A percentile compares a stretch with the other conserved stretches of the same genome.
These are phyloP conservation scores for Loriculus beryllinus DNA, from an alignment of 2,797 vertebrate species.

Conservation along the genomic window DNA sequence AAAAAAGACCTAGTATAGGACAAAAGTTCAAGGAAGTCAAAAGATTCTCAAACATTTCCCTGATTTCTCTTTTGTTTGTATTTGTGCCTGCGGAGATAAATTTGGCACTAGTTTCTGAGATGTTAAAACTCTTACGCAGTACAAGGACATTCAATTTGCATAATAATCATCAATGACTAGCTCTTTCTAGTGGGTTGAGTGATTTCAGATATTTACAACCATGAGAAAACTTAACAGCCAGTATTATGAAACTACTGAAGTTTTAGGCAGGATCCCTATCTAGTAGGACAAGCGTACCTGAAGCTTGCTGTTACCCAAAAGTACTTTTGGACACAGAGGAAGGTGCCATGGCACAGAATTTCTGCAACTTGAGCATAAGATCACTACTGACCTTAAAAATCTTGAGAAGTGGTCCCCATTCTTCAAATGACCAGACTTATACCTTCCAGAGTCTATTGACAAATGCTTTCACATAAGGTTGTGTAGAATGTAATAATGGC, in stretches of 20 bases:
- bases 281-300: neutral
- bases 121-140: neutral
- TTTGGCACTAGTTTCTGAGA: neutral
- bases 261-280: neutral
- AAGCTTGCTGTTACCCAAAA: neutral
- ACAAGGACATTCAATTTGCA: neutral
- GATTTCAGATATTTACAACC: neutral
- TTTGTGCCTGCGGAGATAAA: neutral
- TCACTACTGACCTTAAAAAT: neutral
- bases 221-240: neutral
- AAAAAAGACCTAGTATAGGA: neutral
- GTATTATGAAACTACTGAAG: neutral
- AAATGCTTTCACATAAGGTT: neutral
- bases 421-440: neutral
- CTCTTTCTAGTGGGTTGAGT: neutral
- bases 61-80: slow-evolving; percentile 1
- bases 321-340: neutral
- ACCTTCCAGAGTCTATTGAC: neutral
- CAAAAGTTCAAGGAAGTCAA: neutral
- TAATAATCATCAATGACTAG: neutral
- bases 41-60: neutral
- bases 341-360: neutral
- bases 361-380: neutral
- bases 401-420: neutral
- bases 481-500: neutral